These are phyloP conservation scores for Ceriagrion tenellum DNA, from an alignment of 2,888 invertebrate species.

Conservation along the genomic window DNA sequence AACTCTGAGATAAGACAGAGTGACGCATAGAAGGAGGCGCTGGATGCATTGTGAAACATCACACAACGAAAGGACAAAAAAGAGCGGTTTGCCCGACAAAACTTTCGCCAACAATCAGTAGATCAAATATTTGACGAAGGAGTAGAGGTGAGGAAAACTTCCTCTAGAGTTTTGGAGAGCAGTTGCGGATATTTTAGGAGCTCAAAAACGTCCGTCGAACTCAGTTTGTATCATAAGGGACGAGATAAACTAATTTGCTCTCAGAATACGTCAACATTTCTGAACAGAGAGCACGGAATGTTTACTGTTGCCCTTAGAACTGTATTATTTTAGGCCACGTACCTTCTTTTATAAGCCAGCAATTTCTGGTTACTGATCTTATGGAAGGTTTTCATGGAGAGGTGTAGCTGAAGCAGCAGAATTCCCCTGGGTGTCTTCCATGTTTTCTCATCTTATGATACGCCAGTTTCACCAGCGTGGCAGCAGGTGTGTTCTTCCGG, in stretches of 20 bases:
- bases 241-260: not conserved
- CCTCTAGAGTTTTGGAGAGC: not conserved
- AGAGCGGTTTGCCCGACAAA: not conserved
- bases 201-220: not conserved
- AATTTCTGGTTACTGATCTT: too few species aligned
- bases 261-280: too few species aligned
- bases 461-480: too few species aligned
- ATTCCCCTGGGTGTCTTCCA: too few species aligned
- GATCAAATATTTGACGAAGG: not conserved
- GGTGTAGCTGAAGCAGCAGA: too few species aligned
- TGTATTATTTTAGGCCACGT: too few species aligned
- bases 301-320: too few species aligned
- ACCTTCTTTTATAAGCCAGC: too few species aligned
- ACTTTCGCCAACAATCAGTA: conserved; percentile 34
- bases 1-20: not conserved
- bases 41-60: conserved; percentile 24
- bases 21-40: not conserved
- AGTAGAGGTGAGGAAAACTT: not conserved
- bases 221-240: not conserved
- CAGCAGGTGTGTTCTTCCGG: too few species aligned
- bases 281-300: too few species aligned
- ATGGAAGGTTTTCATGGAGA: too few species aligned
- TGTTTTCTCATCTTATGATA: too few species aligned
- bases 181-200: not conserved
- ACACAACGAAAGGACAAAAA: not conserved